These are phyloP conservation scores for Cheirogaleus medius DNA, from an alignment of 2,113 vertebrate genomes.

Conservation along the genomic window DNA sequence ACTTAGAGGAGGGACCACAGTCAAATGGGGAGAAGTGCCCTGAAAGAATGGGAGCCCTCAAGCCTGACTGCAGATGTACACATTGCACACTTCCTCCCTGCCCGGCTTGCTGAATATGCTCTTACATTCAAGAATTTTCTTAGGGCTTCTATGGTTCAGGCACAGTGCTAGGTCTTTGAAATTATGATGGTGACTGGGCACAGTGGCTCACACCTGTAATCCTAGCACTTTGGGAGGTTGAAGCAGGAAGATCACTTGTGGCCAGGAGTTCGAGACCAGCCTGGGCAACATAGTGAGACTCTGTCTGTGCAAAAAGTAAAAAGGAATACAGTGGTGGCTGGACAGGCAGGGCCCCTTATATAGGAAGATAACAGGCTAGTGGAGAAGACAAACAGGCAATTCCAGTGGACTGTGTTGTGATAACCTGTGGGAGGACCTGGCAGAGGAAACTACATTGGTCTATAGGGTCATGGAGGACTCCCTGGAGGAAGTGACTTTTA, in stretches of 20 bases:
- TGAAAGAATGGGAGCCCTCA: neutral
- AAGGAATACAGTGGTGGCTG: neutral
- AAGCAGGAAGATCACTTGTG: too few relatives aligned
- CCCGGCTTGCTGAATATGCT: neutral
- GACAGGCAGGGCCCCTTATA: neutral
- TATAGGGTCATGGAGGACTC: neutral
- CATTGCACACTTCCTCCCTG: neutral
- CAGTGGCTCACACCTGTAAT: too few relatives aligned
- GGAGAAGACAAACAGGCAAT: neutral
- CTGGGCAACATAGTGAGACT: too few relatives aligned
- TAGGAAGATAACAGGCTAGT: neutral
- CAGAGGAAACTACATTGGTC: neutral
- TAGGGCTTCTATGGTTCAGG: neutral
- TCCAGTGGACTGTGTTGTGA: neutral
- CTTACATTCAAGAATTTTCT: neutral
- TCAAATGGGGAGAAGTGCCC: neutral
- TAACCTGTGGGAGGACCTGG: neutral
- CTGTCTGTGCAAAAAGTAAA: too few relatives aligned
- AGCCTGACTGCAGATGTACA: rapidly evolving
- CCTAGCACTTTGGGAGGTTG: too few relatives aligned
- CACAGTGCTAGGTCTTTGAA: neutral
- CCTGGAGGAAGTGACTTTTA: neutral
- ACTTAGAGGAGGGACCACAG: neutral
- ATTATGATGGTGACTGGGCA: too few relatives aligned
- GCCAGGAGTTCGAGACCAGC: too few relatives aligned